Evolutionary conservation across 92 coral and sea anemone species (phyloP), one percentile per base, ranked within the genome.

Genomic region (Scolanthus callimorphus): DNA sequence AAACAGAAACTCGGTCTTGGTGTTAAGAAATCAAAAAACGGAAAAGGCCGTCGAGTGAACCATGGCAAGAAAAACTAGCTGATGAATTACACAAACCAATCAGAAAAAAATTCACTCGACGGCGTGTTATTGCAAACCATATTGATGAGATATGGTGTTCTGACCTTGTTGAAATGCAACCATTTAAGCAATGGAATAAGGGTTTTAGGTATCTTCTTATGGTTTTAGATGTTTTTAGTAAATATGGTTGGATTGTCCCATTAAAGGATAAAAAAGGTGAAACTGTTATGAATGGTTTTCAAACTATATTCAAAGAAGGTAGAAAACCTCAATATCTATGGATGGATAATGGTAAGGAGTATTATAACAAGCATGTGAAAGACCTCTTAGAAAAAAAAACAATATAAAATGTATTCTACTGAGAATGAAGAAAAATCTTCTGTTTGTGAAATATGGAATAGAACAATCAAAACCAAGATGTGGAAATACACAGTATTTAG

Each of bases 401-500:
- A n/a, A 56, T 73, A 64, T n/a, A 55, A 20, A 3, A 39, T 73
- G 57, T 73, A 73, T 47, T 73, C 80, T 27, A 71, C 78, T 23
- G 78, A 71, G 60, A 75, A 75, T 37, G 77, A 75, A 29, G 82
- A 67, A 29, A 75, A 75, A 24, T 25, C 58, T 8, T 39, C 58
- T 11, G 68, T 73, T 0, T 20, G 31, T 27, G 80, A 73, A 65
- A 0, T 75, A 66, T 73, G 80, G 80, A 73, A 73, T 20, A 51
- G 76, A 31, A 73, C 80, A 65, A 73, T 73, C 0, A 73, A 73
- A 55, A 52, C 75, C 15, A 65, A 73, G 23, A 73, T 65, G 80
- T 73, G 80, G 80, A 73, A 73, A 49, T 71, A 71, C 79, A 1
- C 49, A 27, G 61, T 74, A 74, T 74, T n/a, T 74, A 0, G 66